Conservation (phyloP, 2,113 vertebrate genomes). For the Elgaria multicarinata region DNA sequence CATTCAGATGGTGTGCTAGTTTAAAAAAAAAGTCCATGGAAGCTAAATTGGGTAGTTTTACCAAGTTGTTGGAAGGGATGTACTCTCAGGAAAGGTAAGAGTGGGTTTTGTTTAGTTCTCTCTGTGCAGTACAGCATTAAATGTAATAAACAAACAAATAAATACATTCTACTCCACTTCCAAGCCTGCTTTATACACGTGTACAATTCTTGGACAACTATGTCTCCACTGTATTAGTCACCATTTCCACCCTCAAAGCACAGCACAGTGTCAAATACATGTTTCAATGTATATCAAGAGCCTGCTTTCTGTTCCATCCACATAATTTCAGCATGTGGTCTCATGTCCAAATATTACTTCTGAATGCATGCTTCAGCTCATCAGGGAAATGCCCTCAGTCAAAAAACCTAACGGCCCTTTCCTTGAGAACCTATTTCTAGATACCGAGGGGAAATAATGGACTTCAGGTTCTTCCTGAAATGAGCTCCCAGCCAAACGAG, state of each 20-base stretch:
- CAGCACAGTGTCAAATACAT: not conserved
- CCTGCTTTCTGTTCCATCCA: not conserved
- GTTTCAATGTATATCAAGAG: not conserved
- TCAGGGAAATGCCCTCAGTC: not conserved
- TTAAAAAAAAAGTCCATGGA: no score
- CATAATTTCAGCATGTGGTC: not conserved
- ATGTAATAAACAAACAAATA: not conserved
- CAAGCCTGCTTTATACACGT: not conserved
- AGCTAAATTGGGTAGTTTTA: not conserved
- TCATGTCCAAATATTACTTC: not conserved
- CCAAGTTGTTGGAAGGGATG: no score
- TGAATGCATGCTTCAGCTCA: not conserved
- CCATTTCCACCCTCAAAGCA: not conserved
- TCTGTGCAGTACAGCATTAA: not conserved
- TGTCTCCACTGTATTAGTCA: not conserved
- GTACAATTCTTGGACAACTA: not conserved
- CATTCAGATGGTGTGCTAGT: no score
- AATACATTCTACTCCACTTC: not conserved
- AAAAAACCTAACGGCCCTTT: not conserved
- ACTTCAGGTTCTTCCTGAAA: not conserved
- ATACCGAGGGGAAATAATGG: not conserved
- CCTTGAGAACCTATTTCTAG: not conserved
- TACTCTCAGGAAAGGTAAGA: no score
- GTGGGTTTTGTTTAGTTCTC: not conserved
- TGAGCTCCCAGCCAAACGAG: not conserved